phyloP scores from a whole-genome alignment of 2,797 vertebrate genomes.

The Rhincodon typus region DNA sequence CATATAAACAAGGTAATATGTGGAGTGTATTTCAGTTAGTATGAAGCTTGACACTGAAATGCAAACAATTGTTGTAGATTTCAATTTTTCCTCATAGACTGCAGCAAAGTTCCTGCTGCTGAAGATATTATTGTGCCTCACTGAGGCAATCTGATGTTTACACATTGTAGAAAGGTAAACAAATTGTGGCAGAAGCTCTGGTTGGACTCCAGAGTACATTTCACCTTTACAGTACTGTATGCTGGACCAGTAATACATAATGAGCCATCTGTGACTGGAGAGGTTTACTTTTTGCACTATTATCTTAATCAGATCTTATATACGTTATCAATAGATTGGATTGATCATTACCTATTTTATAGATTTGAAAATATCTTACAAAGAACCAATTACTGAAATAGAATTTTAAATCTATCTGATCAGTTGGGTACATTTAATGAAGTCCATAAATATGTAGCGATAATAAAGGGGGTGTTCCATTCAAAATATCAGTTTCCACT shows the following conservation, averaged over 20 bases:
- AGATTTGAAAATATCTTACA: not conserved
- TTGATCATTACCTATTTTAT: not conserved
- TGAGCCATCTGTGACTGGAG: slow-evolving; percentile 40
- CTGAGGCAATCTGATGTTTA: slow-evolving; percentile 58
- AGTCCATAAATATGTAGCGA: not conserved
- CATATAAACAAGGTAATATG: slow-evolving; percentile 49
- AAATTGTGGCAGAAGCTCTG: slow-evolving; percentile 46
- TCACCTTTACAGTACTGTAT: slow-evolving; percentile 42
- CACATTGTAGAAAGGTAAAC: slow-evolving; percentile 45
- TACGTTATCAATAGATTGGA: not conserved
- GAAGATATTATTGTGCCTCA: slow-evolving; percentile 51
- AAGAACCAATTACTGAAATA: not conserved
- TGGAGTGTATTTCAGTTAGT: slow-evolving; percentile 51
- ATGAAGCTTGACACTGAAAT: slow-evolving; percentile 50
- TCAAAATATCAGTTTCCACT: not conserved
- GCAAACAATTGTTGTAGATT: slow-evolving; percentile 52
- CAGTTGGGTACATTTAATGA: not conserved
- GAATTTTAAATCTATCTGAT: not conserved
- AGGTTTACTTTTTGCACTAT: slow-evolving; percentile 54
- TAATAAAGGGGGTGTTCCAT: not conserved
- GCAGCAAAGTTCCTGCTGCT: slow-evolving; percentile 53
- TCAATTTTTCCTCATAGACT: slow-evolving; percentile 38
- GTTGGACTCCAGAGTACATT: slow-evolving; percentile 46
- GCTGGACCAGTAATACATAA: slow-evolving; percentile 50
- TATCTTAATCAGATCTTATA: slow-evolving; percentile 39